Conservation (phyloP, 2,888 invertebrate genomes). For the Lymantria dispar region DNA sequence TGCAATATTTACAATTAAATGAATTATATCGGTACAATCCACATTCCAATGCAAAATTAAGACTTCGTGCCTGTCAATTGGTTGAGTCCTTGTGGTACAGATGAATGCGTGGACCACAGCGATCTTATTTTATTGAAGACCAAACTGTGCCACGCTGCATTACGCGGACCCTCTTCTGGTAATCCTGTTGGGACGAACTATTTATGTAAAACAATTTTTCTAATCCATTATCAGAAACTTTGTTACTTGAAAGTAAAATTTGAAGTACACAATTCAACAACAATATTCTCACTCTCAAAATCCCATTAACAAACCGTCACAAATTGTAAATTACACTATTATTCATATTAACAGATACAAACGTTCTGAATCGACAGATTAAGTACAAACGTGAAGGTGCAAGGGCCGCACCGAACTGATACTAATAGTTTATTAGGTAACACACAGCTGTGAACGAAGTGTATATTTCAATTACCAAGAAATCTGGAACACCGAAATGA, state of each 20-base stretch:
- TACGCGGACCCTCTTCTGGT: slow-evolving; percentile 74
- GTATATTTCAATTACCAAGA: slow-evolving; percentile 65
- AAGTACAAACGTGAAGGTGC: slow-evolving; percentile 52
- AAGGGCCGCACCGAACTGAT: slow-evolving; percentile 61
- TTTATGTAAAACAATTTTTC: slow-evolving; percentile 16
- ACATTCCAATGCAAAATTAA: slow-evolving; percentile 59
- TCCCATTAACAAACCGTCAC: slow-evolving; percentile 31
- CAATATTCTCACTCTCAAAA: slow-evolving; percentile 2
- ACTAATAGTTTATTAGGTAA: slow-evolving; percentile 69
- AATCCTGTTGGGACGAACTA: slow-evolving; percentile 57
- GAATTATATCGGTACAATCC: slow-evolving; percentile 42
- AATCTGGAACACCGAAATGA: slow-evolving; percentile 50
- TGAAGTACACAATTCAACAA: slow-evolving; percentile 14
- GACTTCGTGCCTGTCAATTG: slow-evolving; percentile 86
- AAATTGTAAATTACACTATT: slow-evolving; percentile 49
- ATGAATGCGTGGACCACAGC: slow-evolving; percentile 90
- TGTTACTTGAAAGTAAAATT: slow-evolving; percentile 8
- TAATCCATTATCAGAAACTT: slow-evolving; percentile 12
- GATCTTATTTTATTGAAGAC: slow-evolving; percentile 95
- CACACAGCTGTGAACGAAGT: slow-evolving; percentile 60
- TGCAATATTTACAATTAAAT: slow-evolving; percentile 32
- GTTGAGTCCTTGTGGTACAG: slow-evolving; percentile 90
- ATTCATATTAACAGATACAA: slow-evolving; percentile 56
- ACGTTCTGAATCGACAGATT: slow-evolving; percentile 52
- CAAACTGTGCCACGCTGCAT: slow-evolving; percentile 87